phyloP scores from a whole-genome alignment of 2,113 vertebrate genomes.

The Theropithecus gelada region DNA sequence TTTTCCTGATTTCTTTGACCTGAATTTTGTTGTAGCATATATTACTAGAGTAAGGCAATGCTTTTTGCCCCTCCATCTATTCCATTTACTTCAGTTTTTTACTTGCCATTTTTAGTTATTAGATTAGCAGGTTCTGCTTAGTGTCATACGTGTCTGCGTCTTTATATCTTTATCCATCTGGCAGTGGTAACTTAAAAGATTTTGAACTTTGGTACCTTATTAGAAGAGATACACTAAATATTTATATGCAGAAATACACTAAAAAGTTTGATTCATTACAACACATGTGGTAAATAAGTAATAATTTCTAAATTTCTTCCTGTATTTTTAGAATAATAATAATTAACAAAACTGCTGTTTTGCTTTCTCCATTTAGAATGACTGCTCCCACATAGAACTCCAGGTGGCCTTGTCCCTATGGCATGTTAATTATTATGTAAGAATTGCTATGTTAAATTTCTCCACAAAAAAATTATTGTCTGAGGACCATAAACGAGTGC shows the following conservation, averaged over 20 bases:
- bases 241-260: background rate
- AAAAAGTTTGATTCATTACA: background rate
- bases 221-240: background rate
- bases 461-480: background rate
- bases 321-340: background rate
- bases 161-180: background rate
- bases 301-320: background rate
- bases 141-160: background rate
- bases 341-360: background rate
- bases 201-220: background rate
- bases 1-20: background rate
- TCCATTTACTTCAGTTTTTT: background rate
- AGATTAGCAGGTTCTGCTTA: background rate
- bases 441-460: background rate
- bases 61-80: background rate
- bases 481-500: background rate
- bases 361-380: background rate
- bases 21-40: background rate
- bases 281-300: background rate
- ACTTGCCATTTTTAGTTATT: background rate
- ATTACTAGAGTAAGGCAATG: background rate
- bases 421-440: background rate
- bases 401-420: background rate
- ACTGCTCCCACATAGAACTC: background rate
- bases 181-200: background rate